Evolutionary conservation across 1,140 invertebrate genomes (phyloP).

Genomic region (Caerostris darwini): DNA sequence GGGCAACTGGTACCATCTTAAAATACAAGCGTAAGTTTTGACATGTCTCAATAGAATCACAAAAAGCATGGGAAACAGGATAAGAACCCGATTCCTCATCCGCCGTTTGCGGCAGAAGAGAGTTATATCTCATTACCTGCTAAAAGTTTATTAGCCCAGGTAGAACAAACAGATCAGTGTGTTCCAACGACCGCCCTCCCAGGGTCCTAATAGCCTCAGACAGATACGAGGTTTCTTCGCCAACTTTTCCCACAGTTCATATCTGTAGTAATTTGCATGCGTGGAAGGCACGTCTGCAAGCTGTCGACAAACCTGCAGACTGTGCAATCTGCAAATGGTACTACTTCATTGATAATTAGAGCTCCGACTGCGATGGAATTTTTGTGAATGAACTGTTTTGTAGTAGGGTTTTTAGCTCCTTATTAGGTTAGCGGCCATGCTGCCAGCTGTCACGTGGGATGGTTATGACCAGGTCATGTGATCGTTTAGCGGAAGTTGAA

Average conservation of each 20-base stretch:
- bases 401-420: slow-evolving; percentile 14
- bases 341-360: slow-evolving; percentile 58
- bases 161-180: slow-evolving; percentile 48
- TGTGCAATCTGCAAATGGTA: not conserved
- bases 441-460: slow-evolving; percentile 34
- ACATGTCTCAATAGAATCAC: not conserved
- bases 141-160: slow-evolving; percentile 59
- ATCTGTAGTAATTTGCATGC: slow-evolving; percentile 46
- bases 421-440: slow-evolving; percentile 26
- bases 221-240: slow-evolving; percentile 4
- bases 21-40: too few relatives aligned
- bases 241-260: slow-evolving; percentile 52
- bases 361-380: slow-evolving; percentile 38
- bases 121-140: slow-evolving; percentile 12
- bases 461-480: not conserved
- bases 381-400: slow-evolving; percentile 67
- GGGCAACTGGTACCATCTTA: too few relatives aligned
- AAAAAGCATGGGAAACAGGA: not conserved
- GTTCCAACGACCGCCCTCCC: not conserved
- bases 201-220: not conserved
- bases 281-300: slow-evolving; percentile 49
- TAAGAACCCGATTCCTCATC: slow-evolving; percentile 1
- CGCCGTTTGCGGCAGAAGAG: not conserved
- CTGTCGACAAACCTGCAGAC: slow-evolving; percentile 32
- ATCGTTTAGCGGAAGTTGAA: not conserved